phyloP scores from a whole-genome alignment of 2,113 vertebrate species.

The Caracal caracal region DNA sequence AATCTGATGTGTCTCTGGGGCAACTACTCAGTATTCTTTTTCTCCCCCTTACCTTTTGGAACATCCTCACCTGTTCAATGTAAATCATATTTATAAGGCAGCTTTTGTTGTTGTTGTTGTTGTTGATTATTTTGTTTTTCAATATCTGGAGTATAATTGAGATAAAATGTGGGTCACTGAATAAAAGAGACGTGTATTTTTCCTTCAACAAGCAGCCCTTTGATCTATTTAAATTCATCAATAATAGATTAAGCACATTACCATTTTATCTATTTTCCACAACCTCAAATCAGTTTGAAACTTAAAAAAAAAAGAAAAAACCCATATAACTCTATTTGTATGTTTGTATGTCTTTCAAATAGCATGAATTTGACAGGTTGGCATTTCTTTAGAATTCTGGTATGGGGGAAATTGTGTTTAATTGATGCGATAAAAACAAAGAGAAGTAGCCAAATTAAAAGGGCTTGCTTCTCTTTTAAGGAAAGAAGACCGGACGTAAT shows the following conservation, averaged over 20 bases:
- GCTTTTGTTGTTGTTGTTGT: constrained; percentile 35
- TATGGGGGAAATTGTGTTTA: not conserved
- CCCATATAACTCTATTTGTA: not conserved
- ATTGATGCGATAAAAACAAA: constrained; percentile 45
- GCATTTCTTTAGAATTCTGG: constrained; percentile 14
- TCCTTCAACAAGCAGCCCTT: constrained; percentile 43
- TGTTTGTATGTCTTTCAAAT: not conserved
- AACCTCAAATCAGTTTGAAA: constrained; percentile 52
- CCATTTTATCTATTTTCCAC: constrained; percentile 57
- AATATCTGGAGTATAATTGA: constrained; percentile 61
- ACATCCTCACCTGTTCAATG: not conserved
- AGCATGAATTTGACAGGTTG: not conserved
- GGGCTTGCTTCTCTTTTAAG: not conserved
- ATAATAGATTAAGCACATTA: constrained; percentile 65
- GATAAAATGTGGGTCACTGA: constrained; percentile 77
- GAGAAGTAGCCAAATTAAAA: not conserved
- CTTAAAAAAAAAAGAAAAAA: not conserved
- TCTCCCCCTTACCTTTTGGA: not conserved
- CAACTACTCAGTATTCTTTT: not conserved
- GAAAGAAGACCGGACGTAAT: constrained; percentile 35
- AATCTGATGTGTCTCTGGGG: not conserved
- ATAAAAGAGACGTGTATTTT: constrained; percentile 64
- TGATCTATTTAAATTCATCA: constrained; percentile 60
- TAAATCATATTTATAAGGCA: constrained; percentile 43
- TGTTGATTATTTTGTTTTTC: constrained; percentile 55